Conservation (phyloP, 92 coral and sea anemone species). For the Isaurus tuberculatus region DNA sequence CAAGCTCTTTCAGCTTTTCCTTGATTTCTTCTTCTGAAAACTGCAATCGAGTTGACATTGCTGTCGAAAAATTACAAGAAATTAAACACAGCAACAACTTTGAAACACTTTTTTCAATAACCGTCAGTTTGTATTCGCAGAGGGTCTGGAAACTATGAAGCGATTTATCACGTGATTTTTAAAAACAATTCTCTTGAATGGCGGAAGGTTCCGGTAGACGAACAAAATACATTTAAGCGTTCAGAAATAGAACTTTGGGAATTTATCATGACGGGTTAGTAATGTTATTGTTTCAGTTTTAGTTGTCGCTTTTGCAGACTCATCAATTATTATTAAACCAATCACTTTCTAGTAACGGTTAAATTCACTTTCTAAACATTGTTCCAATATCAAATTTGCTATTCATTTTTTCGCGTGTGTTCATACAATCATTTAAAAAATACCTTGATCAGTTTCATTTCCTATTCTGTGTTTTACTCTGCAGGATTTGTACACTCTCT, state of each 20-base stretch:
- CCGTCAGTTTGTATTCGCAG: neutral
- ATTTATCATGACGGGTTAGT: neutral
- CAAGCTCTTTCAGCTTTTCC: conserved; percentile 85
- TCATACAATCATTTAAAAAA: too few species aligned
- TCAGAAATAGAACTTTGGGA: neutral
- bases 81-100: neutral
- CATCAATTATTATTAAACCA: neutral
- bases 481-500: neutral
- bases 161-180: neutral
- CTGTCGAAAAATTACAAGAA: too few species aligned
- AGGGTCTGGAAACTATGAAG: neutral
- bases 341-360: neutral
- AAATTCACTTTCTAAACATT: neutral
- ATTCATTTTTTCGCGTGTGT: too few species aligned
- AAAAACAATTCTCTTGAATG: neutral
- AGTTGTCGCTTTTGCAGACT: neutral
- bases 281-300: neutral
- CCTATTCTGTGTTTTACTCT: neutral
- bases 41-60: conserved; percentile 68
- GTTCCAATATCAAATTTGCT: neutral
- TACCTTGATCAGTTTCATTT: neutral
- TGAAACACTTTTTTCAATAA: neutral
- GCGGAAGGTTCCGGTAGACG: neutral
- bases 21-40: conserved; percentile 92
- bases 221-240: neutral